These are phyloP conservation scores for Cataglyphis altisquamis DNA, from an alignment of 2,888 invertebrate species.

Conservation along the genomic window DNA sequence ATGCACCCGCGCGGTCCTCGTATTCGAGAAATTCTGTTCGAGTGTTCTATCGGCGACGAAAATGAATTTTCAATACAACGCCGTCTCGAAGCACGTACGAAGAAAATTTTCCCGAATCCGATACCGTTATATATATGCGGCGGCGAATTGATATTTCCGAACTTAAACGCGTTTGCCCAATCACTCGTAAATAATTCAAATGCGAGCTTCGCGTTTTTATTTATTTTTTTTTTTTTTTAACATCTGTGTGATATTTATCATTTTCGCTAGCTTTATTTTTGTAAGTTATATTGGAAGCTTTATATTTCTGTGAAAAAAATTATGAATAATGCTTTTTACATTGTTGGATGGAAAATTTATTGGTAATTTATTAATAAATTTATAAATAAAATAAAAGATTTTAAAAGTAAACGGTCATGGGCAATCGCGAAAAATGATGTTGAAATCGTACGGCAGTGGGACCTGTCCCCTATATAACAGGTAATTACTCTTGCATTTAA, in stretches of 20 bases:
- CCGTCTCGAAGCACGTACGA: background rate
- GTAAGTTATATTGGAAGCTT: background rate
- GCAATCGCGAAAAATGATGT: slow-evolving; percentile 49
- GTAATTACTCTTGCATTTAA: slow-evolving; percentile 44
- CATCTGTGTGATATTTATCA: slow-evolving; percentile 1
- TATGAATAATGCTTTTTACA: background rate
- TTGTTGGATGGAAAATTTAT: background rate
- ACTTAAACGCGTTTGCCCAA: slow-evolving; percentile 45
- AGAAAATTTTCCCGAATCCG: slow-evolving; percentile 34
- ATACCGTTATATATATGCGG: slow-evolving; percentile 18
- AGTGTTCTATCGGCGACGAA: background rate
- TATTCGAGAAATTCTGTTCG: slow-evolving; percentile 38
- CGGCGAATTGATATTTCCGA: slow-evolving; percentile 29
- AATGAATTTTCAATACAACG: slow-evolving; percentile 34
- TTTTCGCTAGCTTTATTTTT: background rate
- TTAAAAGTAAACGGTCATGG: slow-evolving; percentile 47
- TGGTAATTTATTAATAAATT: background rate
- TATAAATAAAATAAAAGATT: background rate
- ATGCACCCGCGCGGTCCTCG: slow-evolving; percentile 33
- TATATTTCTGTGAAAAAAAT: background rate
- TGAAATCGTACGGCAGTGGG: slow-evolving; percentile 68
- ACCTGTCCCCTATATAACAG: slow-evolving; percentile 35
- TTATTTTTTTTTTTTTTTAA: slow-evolving; percentile 21
- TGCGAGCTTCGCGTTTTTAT: background rate
- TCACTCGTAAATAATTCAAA: background rate